phyloP scores from a whole-genome alignment of 2,888 invertebrate genomes.

The Acleris sparsana region DNA sequence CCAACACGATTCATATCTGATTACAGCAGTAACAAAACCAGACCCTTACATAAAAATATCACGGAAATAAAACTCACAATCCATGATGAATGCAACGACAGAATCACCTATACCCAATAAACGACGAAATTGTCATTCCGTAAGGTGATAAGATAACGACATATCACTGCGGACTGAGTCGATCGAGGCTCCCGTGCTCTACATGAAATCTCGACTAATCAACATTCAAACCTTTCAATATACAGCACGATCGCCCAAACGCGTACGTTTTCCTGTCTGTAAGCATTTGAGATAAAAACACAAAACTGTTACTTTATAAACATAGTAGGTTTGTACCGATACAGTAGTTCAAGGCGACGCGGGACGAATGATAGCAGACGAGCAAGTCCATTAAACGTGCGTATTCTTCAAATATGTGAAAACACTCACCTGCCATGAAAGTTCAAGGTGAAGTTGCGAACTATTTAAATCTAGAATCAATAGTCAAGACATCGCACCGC shows the following conservation, averaged over 20 bases:
- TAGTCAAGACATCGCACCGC: conserved; percentile 69
- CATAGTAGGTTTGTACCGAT: not conserved
- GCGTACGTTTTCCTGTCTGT: conserved; percentile 10
- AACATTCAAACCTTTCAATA: conserved; percentile 36
- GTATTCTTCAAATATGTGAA: not conserved
- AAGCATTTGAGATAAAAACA: conserved; percentile 11
- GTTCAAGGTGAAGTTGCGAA: conserved; percentile 67
- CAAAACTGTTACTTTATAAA: conserved; percentile 3
- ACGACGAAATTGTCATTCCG: conserved; percentile 55
- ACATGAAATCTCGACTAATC: conserved; percentile 30
- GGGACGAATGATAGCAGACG: not conserved
- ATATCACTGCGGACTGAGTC: conserved; percentile 48
- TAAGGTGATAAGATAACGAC: conserved; percentile 64
- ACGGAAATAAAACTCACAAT: conserved; percentile 54
- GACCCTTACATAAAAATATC: conserved; percentile 14
- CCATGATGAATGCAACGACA: conserved; percentile 54
- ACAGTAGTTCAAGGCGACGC: not conserved
- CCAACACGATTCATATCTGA: not conserved
- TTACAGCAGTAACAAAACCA: not conserved
- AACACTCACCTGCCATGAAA: conserved; percentile 76
- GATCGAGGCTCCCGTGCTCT: conserved; percentile 25
- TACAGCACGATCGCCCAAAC: conserved; percentile 2
- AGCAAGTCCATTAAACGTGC: conserved; percentile 1
- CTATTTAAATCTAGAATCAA: conserved; percentile 73
- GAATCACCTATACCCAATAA: conserved; percentile 51